Conservation (phyloP, 2,797 vertebrate species). For the Balearica regulorum region DNA sequence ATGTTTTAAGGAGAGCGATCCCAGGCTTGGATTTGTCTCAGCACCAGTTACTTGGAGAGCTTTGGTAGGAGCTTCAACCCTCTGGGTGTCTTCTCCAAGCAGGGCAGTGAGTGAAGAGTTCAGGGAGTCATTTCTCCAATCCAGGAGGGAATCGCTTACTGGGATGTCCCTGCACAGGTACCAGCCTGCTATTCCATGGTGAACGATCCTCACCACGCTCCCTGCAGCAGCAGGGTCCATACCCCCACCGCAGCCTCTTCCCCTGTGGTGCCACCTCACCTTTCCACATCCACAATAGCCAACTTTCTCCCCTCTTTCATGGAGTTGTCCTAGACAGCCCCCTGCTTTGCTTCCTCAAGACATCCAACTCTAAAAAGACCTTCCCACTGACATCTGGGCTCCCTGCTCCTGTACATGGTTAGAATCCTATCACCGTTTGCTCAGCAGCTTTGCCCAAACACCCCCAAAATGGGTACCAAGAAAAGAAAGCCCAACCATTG, state of each 20-base stretch:
- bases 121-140: neutral
- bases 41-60: neutral
- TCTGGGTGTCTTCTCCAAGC: neutral
- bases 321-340: neutral
- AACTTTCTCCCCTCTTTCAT: neutral
- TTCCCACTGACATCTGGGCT: neutral
- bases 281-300: neutral
- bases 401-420: neutral
- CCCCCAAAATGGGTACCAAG: neutral
- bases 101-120: neutral
- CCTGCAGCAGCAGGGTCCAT: neutral
- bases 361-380: neutral
- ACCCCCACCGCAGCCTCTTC: neutral
- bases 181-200: neutral
- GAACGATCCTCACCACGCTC: neutral
- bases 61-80: neutral
- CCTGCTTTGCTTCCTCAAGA: neutral
- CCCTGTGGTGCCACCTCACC: neutral
- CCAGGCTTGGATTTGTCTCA: neutral
- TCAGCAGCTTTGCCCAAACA: neutral
- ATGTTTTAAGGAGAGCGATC: neutral
- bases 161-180: neutral
- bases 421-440: neutral
- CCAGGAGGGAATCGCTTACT: neutral
- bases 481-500: neutral